Conservation (phyloP, 2,797 vertebrate genomes). For the Acanthurus tractus region DNA sequence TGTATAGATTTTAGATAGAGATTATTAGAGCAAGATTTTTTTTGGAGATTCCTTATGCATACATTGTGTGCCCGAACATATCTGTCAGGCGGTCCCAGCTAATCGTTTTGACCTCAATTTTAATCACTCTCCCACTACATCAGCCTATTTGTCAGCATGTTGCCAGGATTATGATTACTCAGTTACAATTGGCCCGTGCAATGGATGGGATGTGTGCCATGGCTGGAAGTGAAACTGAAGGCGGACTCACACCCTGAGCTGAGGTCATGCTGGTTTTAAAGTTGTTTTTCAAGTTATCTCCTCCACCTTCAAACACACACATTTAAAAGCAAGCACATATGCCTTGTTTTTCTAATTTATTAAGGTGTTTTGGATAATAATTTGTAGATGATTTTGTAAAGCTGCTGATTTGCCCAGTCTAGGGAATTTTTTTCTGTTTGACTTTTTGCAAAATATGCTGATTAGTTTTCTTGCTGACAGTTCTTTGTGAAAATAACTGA, state of each 20-base stretch:
- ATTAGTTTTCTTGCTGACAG: too few species aligned
- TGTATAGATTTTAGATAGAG: not conserved
- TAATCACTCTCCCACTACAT: slow-evolving; percentile 47
- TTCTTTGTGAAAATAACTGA: too few species aligned
- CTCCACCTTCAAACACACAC: not conserved
- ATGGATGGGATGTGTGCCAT: slow-evolving; percentile 21
- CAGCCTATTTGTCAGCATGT: slow-evolving; percentile 56
- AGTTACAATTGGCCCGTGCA: slow-evolving; percentile 33
- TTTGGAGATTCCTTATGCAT: not conserved
- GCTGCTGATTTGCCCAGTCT: too few species aligned
- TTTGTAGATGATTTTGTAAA: too few species aligned
- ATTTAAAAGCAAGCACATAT: not conserved
- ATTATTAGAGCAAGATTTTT: not conserved
- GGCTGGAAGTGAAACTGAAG: slow-evolving; percentile 32
- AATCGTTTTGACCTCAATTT: slow-evolving; percentile 35
- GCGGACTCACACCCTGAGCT: slow-evolving; percentile 26
- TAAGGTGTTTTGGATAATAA: too few species aligned
- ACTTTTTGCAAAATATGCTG: too few species aligned
- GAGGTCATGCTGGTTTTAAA: slow-evolving; percentile 57
- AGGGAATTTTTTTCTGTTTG: too few species aligned
- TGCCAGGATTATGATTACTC: slow-evolving; percentile 47
- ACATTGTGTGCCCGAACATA: slow-evolving; percentile 6
- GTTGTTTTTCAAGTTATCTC: slow-evolving; percentile 37
- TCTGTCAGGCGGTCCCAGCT: slow-evolving; percentile 15
- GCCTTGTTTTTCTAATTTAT: too few species aligned